These are phyloP conservation scores for Erpobdella octoculata DNA, from an alignment of 2,888 invertebrate species.

Conservation along the genomic window DNA sequence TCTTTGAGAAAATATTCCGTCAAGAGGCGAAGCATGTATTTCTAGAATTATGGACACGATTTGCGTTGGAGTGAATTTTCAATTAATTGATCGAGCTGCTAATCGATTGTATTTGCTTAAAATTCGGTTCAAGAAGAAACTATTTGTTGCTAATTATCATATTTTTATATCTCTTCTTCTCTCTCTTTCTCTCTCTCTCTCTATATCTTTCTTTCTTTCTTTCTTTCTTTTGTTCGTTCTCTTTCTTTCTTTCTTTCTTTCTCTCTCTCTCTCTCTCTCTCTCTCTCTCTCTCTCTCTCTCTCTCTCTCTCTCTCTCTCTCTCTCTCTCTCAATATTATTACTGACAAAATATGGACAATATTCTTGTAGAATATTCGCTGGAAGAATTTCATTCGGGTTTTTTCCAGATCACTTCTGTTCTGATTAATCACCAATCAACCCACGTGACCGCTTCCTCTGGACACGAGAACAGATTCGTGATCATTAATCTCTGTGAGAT, in stretches of 20 bases:
- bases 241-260: conserved; percentile 18
- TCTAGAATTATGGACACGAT: too few relatives aligned
- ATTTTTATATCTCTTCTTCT: background rate
- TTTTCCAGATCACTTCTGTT: background rate
- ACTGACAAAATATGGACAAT: background rate
- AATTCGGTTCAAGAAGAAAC: too few relatives aligned
- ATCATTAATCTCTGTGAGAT: too few relatives aligned
- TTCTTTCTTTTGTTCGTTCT: too few relatives aligned
- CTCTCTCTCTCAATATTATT: too few relatives aligned
- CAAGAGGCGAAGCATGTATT: too few relatives aligned
- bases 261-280: conserved; percentile 30
- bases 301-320: conserved; percentile 23
- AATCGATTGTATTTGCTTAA: too few relatives aligned
- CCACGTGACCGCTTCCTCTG: background rate
- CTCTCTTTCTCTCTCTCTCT: conserved; percentile 11
- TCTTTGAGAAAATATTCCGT: too few relatives aligned
- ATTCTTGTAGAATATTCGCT: background rate
- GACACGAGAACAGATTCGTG: too few relatives aligned
- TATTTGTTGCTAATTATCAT: background rate
- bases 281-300: conserved; percentile 32
- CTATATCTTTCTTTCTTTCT: too few relatives aligned
- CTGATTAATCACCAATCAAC: background rate
- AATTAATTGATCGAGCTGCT: too few relatives aligned
- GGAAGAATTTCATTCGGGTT: background rate
- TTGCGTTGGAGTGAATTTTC: too few relatives aligned